Evolutionary conservation across 64 coral and sea anemone genomes (phyloP), one percentile per base, ranked within the genome.

Genomic region (Dendronephthya gigantea): DNA sequence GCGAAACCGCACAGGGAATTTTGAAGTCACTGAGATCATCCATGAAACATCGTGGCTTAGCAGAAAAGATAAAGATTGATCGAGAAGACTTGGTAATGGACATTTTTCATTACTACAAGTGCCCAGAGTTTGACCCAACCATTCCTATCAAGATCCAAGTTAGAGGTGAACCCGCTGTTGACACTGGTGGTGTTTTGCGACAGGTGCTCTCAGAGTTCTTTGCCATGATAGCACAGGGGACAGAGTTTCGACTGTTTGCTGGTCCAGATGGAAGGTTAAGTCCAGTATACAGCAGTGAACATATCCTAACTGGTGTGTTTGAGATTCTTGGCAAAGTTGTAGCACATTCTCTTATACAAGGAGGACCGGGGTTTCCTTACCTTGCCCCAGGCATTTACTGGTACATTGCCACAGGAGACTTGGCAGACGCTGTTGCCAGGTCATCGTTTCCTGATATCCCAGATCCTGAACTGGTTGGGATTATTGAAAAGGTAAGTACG

Each of bases 81-180:
- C 43, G 83, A 49, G 92, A 93, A 70, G 88, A 93, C 68, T 16
- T 90, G 83, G 72, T 84, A n/a, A 84, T 83, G 58, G 92, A 93
- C 72, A 82, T 90, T 68, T 49, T 87, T 83, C 58, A 62, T 36
- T 84, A 87, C 40, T 93, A 93, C 81, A 90, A 93, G 82, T 58
- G 58, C 66, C 43, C 51, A 35, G 56, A 83, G 39, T 92, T 92
- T 86, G 84, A 92, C 85, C 83, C 87, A 30, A 82, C 50, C 35
- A 43, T 86, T 9, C 87, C 83, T 48, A 83, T 89, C 52, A 86
- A 49, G 39, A 47, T 93, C 31, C 76, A 70, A 47, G 45, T 86
- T 35, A 86, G 48, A 72, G 84, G 88, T 59, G 83, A 90, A 69
- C 84, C 84, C 40, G 91, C 66, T 31, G 66, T 90, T 28, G 91